These are phyloP conservation scores for Colius striatus DNA, from an alignment of 2,113 vertebrate genomes.

Conservation along the genomic window DNA sequence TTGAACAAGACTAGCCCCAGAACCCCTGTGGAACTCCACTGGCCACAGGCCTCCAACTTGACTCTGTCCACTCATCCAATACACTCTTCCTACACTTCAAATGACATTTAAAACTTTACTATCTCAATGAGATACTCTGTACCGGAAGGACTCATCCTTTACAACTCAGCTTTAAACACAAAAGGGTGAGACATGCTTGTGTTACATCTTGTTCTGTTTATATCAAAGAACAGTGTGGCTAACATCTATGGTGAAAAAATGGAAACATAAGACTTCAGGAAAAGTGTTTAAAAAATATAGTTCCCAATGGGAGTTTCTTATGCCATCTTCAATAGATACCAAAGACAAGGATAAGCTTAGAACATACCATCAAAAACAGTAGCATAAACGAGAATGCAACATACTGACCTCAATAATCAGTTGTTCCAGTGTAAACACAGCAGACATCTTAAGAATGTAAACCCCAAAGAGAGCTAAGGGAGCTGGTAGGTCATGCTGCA, in stretches of 20 bases:
- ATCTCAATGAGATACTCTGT: not conserved
- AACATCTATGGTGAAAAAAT: not conserved
- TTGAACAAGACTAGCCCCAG: too few species aligned
- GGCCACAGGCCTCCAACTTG: too few species aligned
- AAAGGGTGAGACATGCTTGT: not conserved
- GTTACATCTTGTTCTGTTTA: not conserved
- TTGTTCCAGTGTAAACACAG: not conserved
- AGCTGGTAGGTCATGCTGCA: not conserved
- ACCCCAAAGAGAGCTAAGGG: not conserved
- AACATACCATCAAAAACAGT: fast-evolving
- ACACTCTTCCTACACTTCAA: not conserved
- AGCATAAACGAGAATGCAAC: not conserved
- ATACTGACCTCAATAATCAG: not conserved
- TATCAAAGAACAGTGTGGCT: not conserved
- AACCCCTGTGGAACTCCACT: too few species aligned
- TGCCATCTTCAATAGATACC: not conserved
- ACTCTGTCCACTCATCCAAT: too few species aligned
- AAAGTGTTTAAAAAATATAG: not conserved
- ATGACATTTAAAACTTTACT: not conserved
- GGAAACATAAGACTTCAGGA: not conserved
- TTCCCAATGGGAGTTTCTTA: not conserved
- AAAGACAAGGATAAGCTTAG: not conserved
- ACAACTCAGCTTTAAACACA: not conserved
- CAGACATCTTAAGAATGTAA: not conserved
- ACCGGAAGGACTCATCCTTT: not conserved